These are phyloP conservation scores for Anastatus disparis DNA, from an alignment of 1,140 invertebrate genomes.

Conservation along the genomic window DNA sequence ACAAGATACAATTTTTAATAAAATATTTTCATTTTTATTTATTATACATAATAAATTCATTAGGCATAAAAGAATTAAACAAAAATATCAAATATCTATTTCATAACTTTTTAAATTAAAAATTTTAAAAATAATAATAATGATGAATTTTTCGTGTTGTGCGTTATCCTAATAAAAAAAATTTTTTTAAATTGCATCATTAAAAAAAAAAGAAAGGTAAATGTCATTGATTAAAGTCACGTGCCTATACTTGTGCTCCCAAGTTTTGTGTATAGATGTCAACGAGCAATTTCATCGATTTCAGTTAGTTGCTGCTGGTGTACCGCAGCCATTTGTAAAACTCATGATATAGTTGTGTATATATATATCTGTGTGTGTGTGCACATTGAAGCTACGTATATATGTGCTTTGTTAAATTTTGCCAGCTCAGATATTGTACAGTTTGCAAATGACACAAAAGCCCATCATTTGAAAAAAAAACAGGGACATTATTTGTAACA, in stretches of 20 bases:
- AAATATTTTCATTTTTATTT: too few relatives aligned
- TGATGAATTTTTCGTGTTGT: too few relatives aligned
- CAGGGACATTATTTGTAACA: constrained; percentile 1
- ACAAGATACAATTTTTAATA: too few relatives aligned
- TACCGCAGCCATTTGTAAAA: constrained; percentile 14
- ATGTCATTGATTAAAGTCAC: not conserved
- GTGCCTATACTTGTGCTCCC: not conserved
- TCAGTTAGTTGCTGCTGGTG: not conserved
- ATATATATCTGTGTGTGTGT: not conserved
- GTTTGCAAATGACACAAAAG: constrained; percentile 20
- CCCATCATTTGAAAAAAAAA: not conserved
- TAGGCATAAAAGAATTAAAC: too few relatives aligned
- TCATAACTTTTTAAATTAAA: too few relatives aligned
- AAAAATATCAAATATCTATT: too few relatives aligned
- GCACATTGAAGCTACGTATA: not conserved
- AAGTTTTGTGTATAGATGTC: constrained; percentile 16
- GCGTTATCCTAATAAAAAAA: too few relatives aligned
- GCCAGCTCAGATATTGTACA: constrained; percentile 5
- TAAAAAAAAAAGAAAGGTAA: constrained; percentile 9
- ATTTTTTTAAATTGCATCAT: too few relatives aligned
- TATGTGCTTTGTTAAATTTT: constrained; percentile 6
- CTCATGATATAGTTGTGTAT: not conserved
- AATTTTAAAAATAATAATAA: too few relatives aligned
- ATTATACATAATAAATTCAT: too few relatives aligned
- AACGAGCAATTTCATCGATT: constrained; percentile 36